phyloP scores from a whole-genome alignment of 2,797 vertebrate species.

The Lepilemur ruficaudatus region DNA sequence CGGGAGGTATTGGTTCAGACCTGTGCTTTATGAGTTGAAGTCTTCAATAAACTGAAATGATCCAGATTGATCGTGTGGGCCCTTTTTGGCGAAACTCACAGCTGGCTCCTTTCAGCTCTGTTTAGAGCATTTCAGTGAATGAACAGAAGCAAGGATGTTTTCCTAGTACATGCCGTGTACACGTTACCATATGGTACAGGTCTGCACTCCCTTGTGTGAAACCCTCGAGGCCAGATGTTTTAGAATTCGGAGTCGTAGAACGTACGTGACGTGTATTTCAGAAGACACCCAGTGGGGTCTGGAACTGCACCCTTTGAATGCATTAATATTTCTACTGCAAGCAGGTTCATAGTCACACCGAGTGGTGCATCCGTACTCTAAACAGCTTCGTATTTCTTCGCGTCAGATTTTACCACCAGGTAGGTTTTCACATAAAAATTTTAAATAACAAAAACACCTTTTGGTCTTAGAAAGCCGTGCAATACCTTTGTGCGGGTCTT shows the following conservation, averaged over 20 bases:
- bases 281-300: not conserved
- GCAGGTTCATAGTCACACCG: not conserved
- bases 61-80: conserved; percentile 66
- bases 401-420: not conserved
- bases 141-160: not conserved
- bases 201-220: not conserved
- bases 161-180: not conserved
- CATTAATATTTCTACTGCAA: not conserved
- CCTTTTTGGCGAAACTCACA: conserved; percentile 60
- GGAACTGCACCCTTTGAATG: not conserved
- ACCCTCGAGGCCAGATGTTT: conserved; percentile 48
- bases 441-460: not conserved
- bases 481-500: not conserved
- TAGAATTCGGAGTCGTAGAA: not conserved
- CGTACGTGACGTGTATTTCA: not conserved
- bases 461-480: not conserved
- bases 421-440: not conserved
- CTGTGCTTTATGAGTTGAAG: conserved; percentile 72
- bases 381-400: not conserved
- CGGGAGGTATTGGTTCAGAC: conserved; percentile 68
- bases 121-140: conserved; percentile 54
- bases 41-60: conserved; percentile 76
- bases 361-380: not conserved
- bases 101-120: conserved; percentile 61
- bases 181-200: conserved; percentile 37